Conservation (phyloP, 2,797 vertebrate genomes). For the Mormyrops boulengeri region DNA sequence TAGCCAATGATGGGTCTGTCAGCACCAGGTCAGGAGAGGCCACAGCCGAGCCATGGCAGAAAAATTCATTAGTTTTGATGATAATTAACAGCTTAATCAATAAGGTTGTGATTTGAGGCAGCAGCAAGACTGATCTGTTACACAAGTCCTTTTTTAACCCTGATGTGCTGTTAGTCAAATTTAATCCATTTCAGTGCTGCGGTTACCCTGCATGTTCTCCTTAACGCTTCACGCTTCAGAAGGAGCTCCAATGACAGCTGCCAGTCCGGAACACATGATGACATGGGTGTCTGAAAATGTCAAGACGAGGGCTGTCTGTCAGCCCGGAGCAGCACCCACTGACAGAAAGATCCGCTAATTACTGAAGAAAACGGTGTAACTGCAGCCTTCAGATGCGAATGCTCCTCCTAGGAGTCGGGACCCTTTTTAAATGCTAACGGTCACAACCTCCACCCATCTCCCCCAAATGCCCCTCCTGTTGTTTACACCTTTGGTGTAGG, state of each 20-base stretch:
- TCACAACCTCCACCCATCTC: neutral
- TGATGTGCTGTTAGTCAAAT: neutral
- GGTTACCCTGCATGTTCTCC: neutral
- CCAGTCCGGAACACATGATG: neutral
- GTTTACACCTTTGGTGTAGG: neutral
- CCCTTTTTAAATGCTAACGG: neutral
- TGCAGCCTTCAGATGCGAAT: neutral
- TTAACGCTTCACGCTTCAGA: neutral
- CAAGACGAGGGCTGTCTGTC: neutral
- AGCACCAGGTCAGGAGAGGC: neutral
- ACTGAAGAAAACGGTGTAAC: neutral
- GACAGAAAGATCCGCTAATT: neutral
- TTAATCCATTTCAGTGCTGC: neutral
- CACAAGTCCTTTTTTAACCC: neutral
- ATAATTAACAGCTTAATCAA: neutral
- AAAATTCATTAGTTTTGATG: neutral
- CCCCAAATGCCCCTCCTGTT: neutral
- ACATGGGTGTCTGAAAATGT: neutral
- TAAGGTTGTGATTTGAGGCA: neutral
- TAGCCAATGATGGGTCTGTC: neutral
- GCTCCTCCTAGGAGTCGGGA: neutral
- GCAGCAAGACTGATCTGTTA: neutral
- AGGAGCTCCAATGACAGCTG: neutral
- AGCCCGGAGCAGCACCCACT: neutral
- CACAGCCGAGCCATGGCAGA: neutral